A percentile compares a stretch with the other conserved stretches of the same genome.
phyloP scores from a whole-genome alignment of 1,140 invertebrate genomes.

The Neotoxoptera formosana region DNA sequence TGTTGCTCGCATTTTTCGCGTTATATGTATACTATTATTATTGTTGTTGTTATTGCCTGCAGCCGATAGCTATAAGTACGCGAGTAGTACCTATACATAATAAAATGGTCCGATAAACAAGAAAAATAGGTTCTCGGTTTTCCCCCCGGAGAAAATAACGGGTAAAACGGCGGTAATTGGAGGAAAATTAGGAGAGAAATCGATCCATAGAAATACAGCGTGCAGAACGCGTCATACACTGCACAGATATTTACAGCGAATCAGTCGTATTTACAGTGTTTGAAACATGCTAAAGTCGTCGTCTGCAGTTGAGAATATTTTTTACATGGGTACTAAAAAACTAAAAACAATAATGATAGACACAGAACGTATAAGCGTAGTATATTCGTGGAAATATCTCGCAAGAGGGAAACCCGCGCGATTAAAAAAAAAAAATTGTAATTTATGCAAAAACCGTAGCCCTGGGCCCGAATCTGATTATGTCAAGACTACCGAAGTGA shows the following conservation, averaged over 20 bases:
- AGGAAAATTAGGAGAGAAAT: constrained; percentile 29
- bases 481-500: constrained; percentile 34
- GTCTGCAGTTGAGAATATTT: not conserved
- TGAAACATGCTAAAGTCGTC: not conserved
- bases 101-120: constrained; percentile 26
- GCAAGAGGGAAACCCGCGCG: not conserved
- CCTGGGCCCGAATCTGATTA: constrained; percentile 35
- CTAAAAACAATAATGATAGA: not conserved
- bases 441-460: not conserved
- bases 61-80: not conserved
- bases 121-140: constrained; percentile 26
- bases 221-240: not conserved
- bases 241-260: not conserved
- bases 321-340: not conserved
- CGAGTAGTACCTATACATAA: not conserved
- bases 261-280: not conserved
- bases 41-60: not conserved
- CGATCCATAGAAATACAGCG: not conserved
- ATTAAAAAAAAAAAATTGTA: constrained; percentile 9
- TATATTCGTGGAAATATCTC: not conserved
- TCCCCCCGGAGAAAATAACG: constrained; percentile 17
- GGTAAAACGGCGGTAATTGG: not conserved
- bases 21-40: not conserved
- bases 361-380: not conserved
- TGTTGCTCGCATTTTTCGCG: not conserved